Percentiles rank a stretch among this genome's conserved stretches.
Conservation (phyloP, 23 tunicate genomes). For the Halocynthia aurantium region DNA sequence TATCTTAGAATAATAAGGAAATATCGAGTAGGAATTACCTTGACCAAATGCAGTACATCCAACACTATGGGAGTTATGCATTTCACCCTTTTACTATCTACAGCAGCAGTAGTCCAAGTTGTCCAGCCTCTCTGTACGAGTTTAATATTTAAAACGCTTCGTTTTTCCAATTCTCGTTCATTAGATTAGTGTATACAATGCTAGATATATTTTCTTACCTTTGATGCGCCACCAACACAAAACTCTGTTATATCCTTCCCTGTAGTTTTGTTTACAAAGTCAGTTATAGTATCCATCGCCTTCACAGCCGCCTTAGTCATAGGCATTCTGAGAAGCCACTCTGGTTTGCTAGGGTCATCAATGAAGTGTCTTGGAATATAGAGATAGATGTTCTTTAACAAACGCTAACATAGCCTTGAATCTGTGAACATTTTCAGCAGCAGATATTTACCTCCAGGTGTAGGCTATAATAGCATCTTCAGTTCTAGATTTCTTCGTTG, state of each 20-base stretch:
- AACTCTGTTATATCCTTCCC: slow-evolving; percentile 10
- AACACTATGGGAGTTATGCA: slow-evolving; percentile 90
- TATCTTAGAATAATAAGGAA: background rate
- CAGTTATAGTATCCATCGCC: slow-evolving; percentile 31
- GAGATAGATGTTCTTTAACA: background rate
- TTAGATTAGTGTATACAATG: too few relatives aligned
- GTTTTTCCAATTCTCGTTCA: background rate
- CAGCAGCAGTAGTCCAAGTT: slow-evolving; percentile 92
- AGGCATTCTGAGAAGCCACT: slow-evolving; percentile 38
- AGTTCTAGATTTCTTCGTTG: slow-evolving; percentile 19
- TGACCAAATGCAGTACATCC: slow-evolving; percentile 88
- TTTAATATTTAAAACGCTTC: background rate
- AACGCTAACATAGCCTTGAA: too few relatives aligned
- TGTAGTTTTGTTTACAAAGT: slow-evolving; percentile 23
- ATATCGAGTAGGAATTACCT: slow-evolving; percentile 24
- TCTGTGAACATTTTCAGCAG: too few relatives aligned
- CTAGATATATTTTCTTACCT: background rate
- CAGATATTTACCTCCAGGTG: slow-evolving; percentile 20
- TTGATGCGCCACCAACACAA: slow-evolving; percentile 27
- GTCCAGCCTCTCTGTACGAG: slow-evolving; percentile 88
- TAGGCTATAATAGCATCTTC: slow-evolving; percentile 43
- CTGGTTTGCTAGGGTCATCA: slow-evolving; percentile 33
- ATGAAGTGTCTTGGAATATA: slow-evolving; percentile 23
- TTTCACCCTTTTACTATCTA: slow-evolving; percentile 72
- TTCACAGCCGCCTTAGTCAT: slow-evolving; percentile 43